Conservation (phyloP, 2,113 vertebrate genomes). For the Notiomystis cincta region DNA sequence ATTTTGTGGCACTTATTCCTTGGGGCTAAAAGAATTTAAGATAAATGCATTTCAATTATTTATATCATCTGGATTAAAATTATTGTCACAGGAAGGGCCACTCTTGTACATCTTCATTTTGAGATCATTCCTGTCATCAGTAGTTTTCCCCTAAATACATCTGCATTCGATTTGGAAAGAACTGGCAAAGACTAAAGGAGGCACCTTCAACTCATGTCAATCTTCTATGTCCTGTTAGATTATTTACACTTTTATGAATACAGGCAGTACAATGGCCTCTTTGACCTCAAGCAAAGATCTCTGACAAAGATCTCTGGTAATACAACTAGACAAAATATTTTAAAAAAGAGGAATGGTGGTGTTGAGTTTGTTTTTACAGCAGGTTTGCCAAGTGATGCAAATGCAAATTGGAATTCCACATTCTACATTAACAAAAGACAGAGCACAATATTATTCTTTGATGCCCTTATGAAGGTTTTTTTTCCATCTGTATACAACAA, state of each 20-base stretch:
- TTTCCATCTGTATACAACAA: constrained; percentile 1
- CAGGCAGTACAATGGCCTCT: constrained; percentile 32
- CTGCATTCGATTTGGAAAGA: constrained; percentile 67
- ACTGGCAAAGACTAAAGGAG: constrained; percentile 22
- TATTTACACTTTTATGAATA: constrained; percentile 52
- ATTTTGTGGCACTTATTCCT: neutral
- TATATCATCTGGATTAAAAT: constrained; percentile 72
- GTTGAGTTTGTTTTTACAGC: constrained; percentile 56
- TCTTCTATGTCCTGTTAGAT: constrained; percentile 42
- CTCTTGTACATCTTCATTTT: constrained; percentile 13
- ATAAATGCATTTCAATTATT: constrained; percentile 35
- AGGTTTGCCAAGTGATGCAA: constrained; percentile 60
- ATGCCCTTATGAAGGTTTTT: neutral
- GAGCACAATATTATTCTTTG: constrained; percentile 29
- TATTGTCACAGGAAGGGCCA: neutral
- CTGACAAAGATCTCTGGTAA: constrained; percentile 59
- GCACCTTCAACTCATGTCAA: constrained; percentile 38
- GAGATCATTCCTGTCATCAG: constrained; percentile 24
- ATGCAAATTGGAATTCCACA: constrained; percentile 62
- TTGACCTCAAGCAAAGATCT: constrained; percentile 50
- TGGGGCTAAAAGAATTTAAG: neutral
- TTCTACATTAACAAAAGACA: constrained; percentile 45
- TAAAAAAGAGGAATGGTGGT: constrained; percentile 32
- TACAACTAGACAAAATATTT: constrained; percentile 67
- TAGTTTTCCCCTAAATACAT: constrained; percentile 49